A percentile compares a stretch with the other conserved stretches of the same genome.
These are phyloP conservation scores for Cossypha polioptera DNA, from an alignment of 2,797 vertebrate genomes.

Conservation along the genomic window DNA sequence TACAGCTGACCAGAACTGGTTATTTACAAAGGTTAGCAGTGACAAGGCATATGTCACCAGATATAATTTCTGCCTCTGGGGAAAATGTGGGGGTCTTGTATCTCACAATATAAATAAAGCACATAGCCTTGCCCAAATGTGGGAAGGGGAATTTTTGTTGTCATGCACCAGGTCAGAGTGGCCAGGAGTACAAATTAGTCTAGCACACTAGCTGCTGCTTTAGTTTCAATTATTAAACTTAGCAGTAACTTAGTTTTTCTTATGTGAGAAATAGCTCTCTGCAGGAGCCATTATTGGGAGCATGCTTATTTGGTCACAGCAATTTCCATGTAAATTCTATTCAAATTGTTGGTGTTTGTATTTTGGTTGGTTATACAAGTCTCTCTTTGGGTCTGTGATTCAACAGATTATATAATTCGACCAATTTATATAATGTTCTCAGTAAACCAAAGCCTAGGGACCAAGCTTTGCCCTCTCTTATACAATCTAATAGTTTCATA, in stretches of 20 bases:
- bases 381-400: background rate
- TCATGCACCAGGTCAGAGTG: background rate
- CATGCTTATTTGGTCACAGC: background rate
- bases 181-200: background rate
- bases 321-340: background rate
- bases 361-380: background rate
- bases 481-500: background rate
- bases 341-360: background rate
- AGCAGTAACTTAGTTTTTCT: background rate
- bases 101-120: slow-evolving; percentile 44
- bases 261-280: background rate
- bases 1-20: slow-evolving; percentile 30
- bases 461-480: background rate
- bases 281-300: background rate
- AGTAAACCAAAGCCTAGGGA: background rate
- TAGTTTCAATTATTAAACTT: background rate
- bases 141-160: background rate
- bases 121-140: background rate
- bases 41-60: slow-evolving; percentile 24
- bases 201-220: background rate
- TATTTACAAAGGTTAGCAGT: slow-evolving; percentile 40
- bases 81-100: slow-evolving; percentile 4
- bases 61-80: slow-evolving; percentile 19
- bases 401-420: too few relatives aligned
- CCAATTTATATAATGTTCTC: background rate